These are phyloP conservation scores for Setophaga coronata DNA, from an alignment of 2,113 vertebrate species.

Conservation along the genomic window DNA sequence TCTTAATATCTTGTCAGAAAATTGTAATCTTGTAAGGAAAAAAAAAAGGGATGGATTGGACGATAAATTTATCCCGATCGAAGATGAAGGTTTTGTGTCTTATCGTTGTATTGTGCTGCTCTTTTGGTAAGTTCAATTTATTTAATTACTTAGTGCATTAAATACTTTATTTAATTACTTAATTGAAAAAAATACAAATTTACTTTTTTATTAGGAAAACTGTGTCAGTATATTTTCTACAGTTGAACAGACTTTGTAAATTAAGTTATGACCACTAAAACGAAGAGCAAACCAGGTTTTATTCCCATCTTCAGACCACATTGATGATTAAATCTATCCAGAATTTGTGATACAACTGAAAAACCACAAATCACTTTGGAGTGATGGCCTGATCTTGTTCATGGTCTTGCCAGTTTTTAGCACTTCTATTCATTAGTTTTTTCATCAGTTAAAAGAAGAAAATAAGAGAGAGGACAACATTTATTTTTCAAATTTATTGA, in stretches of 20 bases:
- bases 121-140: slow-evolving; percentile 7
- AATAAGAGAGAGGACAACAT: neutral
- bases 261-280: neutral
- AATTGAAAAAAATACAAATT: neutral
- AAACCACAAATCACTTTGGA: neutral
- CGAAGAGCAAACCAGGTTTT: neutral
- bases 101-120: neutral
- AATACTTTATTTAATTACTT: neutral
- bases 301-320: neutral
- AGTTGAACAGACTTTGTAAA: neutral
- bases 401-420: neutral
- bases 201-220: neutral
- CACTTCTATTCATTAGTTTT: neutral
- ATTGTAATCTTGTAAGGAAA: neutral
- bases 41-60: slow-evolving; percentile 39
- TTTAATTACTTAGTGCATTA: neutral
- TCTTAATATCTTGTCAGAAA: neutral
- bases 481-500: neutral
- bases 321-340: neutral
- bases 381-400: neutral
- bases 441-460: neutral
- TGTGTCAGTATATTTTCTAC: neutral
- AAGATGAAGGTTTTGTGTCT: neutral
- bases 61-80: neutral
- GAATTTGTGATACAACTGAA: neutral